phyloP scores from a whole-genome alignment of 2,797 vertebrate genomes.

The Siniperca undulata region DNA sequence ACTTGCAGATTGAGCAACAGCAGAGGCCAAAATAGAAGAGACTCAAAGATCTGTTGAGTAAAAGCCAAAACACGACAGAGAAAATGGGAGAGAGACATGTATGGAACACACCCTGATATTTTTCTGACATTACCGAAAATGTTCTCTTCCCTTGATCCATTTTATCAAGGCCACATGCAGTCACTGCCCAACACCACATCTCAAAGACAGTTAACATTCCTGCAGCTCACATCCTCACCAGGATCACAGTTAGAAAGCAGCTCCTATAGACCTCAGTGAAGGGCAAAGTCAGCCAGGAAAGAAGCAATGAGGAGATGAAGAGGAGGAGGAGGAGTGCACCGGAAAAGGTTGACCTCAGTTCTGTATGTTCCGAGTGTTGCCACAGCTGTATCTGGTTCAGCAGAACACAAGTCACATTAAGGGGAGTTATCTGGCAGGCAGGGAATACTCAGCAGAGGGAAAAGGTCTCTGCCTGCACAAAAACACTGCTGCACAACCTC shows the following conservation, averaged over 20 bases:
- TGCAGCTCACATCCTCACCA: slow-evolving; percentile 44
- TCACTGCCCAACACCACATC: slow-evolving; percentile 31
- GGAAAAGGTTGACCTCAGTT: slow-evolving; percentile 65
- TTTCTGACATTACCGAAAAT: slow-evolving; percentile 39
- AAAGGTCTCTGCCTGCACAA: slow-evolving; percentile 31
- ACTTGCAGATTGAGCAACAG: slow-evolving; percentile 17
- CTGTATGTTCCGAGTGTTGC: slow-evolving; percentile 72
- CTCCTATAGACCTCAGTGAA: slow-evolving; percentile 28
- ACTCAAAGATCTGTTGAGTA: neutral
- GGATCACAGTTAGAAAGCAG: slow-evolving; percentile 41
- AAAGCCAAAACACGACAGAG: slow-evolving; percentile 21
- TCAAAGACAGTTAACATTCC: slow-evolving; percentile 55
- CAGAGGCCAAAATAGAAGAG: slow-evolving; percentile 12
- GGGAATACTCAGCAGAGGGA: slow-evolving; percentile 44
- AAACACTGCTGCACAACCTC: slow-evolving; percentile 40
- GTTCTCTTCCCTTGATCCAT: slow-evolving; percentile 22
- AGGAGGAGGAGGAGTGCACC: slow-evolving; percentile 49
- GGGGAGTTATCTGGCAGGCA: slow-evolving; percentile 42
- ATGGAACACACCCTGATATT: slow-evolving; percentile 38
- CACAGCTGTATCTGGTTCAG: slow-evolving; percentile 77
- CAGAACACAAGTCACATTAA: slow-evolving; percentile 70
- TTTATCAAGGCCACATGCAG: slow-evolving; percentile 53
- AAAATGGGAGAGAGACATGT: slow-evolving; percentile 13
- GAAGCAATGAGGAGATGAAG: slow-evolving; percentile 35
- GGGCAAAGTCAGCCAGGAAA: slow-evolving; percentile 32